These are phyloP conservation scores for Xylota segnis DNA, from an alignment of 2,888 invertebrate species.

Conservation along the genomic window DNA sequence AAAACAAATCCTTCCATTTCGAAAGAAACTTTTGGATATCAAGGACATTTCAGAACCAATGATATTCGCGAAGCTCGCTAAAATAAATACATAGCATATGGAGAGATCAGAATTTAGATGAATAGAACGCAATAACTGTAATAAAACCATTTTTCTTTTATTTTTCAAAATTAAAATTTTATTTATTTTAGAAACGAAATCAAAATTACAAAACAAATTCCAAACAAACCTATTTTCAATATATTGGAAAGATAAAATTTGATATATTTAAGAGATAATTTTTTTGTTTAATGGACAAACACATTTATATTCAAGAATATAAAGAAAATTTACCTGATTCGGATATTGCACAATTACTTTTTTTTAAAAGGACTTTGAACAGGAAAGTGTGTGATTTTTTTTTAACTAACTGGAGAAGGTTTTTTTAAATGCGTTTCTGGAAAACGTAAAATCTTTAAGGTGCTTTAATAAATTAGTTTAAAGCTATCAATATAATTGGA, in stretches of 20 bases:
- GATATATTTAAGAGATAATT: slow-evolving; percentile 30
- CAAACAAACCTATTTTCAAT: slow-evolving; percentile 51
- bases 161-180: slow-evolving; percentile 11
- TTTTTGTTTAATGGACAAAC: slow-evolving; percentile 70
- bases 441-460: slow-evolving; percentile 71
- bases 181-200: slow-evolving; percentile 38
- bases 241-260: slow-evolving; percentile 70
- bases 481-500: slow-evolving; percentile 36
- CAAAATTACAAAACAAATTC: slow-evolving; percentile 31
- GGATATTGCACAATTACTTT: slow-evolving; percentile 50
- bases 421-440: slow-evolving; percentile 68
- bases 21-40: no score
- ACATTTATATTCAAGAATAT: slow-evolving; percentile 73
- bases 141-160: slow-evolving; percentile 29
- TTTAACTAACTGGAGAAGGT: slow-evolving; percentile 55
- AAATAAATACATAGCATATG: no score
- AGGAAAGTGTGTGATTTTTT: slow-evolving; percentile 29
- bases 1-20: no score
- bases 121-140: not conserved
- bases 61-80: no score
- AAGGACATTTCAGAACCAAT: no score
- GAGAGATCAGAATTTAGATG: not conserved
- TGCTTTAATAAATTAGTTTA: slow-evolving; percentile 23
- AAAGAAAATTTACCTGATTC: slow-evolving; percentile 72
- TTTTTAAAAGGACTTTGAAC: slow-evolving; percentile 29